Percentiles rank a stretch among this genome's conserved stretches.
phyloP scores from a whole-genome alignment of 2,797 vertebrate genomes.

The Tinamus major region DNA sequence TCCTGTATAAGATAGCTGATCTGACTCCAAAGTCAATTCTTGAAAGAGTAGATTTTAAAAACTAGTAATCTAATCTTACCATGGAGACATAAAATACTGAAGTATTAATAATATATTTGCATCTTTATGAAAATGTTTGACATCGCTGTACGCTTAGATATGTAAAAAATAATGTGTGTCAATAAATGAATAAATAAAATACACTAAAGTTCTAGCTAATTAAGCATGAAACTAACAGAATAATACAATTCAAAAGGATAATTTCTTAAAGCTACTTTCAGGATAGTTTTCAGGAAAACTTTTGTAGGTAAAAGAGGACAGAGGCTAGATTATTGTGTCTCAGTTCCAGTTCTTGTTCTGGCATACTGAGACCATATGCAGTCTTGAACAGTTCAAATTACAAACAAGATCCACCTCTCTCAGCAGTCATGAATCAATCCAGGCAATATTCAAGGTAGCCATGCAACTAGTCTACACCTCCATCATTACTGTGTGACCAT shows the following conservation, averaged over 20 bases:
- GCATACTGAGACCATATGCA: neutral
- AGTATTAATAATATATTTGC: neutral
- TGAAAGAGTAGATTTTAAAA: neutral
- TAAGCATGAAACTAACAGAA: neutral
- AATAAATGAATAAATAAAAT: neutral
- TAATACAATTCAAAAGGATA: neutral
- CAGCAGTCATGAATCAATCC: neutral
- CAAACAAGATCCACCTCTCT: neutral
- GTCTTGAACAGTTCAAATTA: neutral
- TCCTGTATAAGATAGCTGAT: neutral
- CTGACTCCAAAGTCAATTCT: conserved; percentile 18
- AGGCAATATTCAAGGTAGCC: neutral
- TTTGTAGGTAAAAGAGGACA: neutral
- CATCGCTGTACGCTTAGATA: neutral
- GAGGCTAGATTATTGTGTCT: neutral
- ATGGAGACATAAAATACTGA: neutral
- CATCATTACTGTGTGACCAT: neutral
- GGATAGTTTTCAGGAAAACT: neutral
- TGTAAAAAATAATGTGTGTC: neutral
- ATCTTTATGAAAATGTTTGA: neutral
- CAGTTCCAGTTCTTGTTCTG: neutral
- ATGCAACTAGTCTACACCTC: neutral
- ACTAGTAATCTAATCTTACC: neutral
- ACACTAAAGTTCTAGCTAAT: neutral
- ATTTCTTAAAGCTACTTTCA: neutral